Base-by-base conservation (phyloP, 2,113 vertebrate genomes). In the Hemicordylus capensis region DNA sequence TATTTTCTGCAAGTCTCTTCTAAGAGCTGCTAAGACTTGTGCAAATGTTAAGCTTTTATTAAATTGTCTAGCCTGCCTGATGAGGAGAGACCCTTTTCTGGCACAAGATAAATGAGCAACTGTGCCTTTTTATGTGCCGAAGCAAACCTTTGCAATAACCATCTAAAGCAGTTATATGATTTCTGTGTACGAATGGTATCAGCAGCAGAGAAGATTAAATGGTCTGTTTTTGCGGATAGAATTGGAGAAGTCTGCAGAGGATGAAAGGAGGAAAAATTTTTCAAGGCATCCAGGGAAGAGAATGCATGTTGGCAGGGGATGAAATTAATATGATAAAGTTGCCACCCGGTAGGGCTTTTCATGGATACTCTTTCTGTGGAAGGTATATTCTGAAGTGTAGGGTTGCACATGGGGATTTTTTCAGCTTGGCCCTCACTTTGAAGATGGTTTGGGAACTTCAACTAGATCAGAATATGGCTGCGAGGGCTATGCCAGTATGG, bases 41-140 rank as follows among this genome's bases (percentile, higher is more conserved):
- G 76, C 54, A 93, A 89, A 93, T 84, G 84, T 85, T 91, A 67
- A 54, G 46, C 86, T 76, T 89, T 90, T 44, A 88, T 90, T 88
- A 85, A 88, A 78, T 12, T 17, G 77, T 93, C 86, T 88, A 87
- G 48, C 82, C 74, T 83, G 58, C 15, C n/a, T 90, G 20, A 2
- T 76, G 48, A 76, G 85, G 87, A 76, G 64, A 90, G 75, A 54
- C 76, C 63, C 14, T 56, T 88, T 90, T 89, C 66, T 26, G 31
- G 83, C 37, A 42, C 58, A 84, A 61, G 14, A 61, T 84, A 87
- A 48, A 58, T 63, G 76, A 58, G 61, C 89, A 76, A 82, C 84
- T 90, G 61, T 48, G 69, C 56, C 84, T 48, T 79, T 90, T 88
- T 87, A 83, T 88, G 79, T 61, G 63, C 85, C 86, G 81, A 91